Conservation (phyloP, 2,797 vertebrate genomes). For the Podarcis siculus region DNA sequence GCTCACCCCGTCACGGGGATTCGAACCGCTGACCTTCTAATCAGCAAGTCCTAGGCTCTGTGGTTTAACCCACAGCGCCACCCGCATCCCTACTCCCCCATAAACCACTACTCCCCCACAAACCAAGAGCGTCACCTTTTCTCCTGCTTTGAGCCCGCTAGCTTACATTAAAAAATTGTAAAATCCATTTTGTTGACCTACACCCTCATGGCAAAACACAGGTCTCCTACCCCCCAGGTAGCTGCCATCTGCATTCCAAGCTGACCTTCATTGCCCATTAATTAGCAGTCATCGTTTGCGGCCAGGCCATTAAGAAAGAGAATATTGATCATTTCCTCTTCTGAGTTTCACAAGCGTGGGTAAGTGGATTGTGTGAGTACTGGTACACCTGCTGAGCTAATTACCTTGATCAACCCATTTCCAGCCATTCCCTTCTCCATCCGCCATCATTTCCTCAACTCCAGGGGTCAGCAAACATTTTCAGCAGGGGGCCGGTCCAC, state of each 20-base stretch:
- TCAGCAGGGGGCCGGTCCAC: too few relatives aligned
- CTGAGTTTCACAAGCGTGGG: conserved; percentile 52
- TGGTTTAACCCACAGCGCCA: too few relatives aligned
- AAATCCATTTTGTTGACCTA: background rate
- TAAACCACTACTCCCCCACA: background rate
- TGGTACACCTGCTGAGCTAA: background rate
- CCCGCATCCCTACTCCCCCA: too few relatives aligned
- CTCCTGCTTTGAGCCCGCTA: background rate
- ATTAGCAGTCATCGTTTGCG: background rate
- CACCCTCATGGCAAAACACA: background rate
- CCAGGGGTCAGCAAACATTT: too few relatives aligned
- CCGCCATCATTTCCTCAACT: background rate
- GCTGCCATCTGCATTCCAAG: background rate
- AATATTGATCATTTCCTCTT: conserved; percentile 47
- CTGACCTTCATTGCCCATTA: background rate
- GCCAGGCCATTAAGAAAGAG: background rate
- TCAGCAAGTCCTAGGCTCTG: too few relatives aligned
- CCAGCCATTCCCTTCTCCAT: background rate
- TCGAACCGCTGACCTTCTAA: too few relatives aligned
- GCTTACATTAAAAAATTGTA: too few relatives aligned
- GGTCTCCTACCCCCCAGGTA: background rate
- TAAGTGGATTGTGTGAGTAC: background rate
- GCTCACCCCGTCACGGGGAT: too few relatives aligned
- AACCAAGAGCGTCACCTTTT: background rate
- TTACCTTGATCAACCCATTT: background rate